Evolutionary conservation across 2,888 invertebrate species (phyloP).

Genomic region (Dorcus hopei): DNA sequence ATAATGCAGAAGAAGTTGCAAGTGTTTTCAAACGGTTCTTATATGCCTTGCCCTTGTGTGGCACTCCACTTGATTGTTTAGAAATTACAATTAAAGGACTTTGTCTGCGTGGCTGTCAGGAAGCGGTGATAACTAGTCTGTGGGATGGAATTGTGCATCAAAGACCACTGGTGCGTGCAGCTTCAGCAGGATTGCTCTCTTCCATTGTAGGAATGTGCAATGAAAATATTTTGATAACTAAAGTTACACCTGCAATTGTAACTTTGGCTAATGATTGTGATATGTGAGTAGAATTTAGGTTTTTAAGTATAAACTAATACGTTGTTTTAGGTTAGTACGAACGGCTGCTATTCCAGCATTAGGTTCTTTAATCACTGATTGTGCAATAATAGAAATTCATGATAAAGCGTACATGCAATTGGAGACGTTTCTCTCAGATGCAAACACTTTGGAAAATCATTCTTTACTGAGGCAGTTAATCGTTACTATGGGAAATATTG

Average conservation of each 20-base stretch:
- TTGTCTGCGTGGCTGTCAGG: slow-evolving; percentile 49
- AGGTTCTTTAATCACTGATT: slow-evolving; percentile 57
- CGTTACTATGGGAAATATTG: slow-evolving; percentile 59
- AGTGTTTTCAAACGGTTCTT: slow-evolving; percentile 60
- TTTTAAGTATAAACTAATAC: neutral
- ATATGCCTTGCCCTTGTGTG: slow-evolving; percentile 53
- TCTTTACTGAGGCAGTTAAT: slow-evolving; percentile 58
- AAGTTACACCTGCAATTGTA: slow-evolving; percentile 66
- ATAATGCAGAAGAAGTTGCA: slow-evolving; percentile 51
- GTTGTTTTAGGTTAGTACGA: slow-evolving; percentile 53
- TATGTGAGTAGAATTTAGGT: slow-evolving; percentile 50
- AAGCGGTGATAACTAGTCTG: slow-evolving; percentile 57
- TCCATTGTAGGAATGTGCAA: slow-evolving; percentile 54
- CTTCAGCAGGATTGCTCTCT: slow-evolving; percentile 61
- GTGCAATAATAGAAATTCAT: slow-evolving; percentile 51
- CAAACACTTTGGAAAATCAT: slow-evolving; percentile 45
- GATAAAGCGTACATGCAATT: slow-evolving; percentile 57
- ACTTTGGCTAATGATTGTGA: slow-evolving; percentile 68
- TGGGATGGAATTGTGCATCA: slow-evolving; percentile 69
- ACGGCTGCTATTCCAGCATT: slow-evolving; percentile 62
- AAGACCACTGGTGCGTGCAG: slow-evolving; percentile 57
- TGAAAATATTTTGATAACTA: slow-evolving; percentile 55
- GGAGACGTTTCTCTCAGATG: slow-evolving; percentile 48
- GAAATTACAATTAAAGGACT: slow-evolving; percentile 38
- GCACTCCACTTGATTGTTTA: slow-evolving; percentile 33